Conservation (phyloP, 2,888 invertebrate species). For the Ptycholaimellus sp. region DNA sequence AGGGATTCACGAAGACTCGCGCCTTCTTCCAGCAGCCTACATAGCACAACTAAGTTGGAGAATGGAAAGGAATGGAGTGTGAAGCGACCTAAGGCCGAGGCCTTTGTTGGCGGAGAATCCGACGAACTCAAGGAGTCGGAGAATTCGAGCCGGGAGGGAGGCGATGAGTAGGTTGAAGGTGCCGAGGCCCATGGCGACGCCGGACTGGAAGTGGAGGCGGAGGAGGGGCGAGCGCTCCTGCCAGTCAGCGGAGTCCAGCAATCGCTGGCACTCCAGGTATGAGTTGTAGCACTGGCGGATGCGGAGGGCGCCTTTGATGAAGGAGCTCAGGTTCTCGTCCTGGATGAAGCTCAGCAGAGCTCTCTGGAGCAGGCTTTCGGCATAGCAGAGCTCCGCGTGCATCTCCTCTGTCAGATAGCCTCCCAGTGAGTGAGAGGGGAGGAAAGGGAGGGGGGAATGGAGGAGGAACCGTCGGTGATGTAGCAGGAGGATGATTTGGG, state of each 20-base stretch:
- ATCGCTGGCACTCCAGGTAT: constrained; percentile 66
- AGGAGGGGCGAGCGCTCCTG: constrained; percentile 23
- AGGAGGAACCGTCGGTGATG: constrained; percentile 1
- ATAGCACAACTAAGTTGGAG: too few relatives aligned
- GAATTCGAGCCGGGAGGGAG: constrained; percentile 54
- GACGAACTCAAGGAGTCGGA: constrained; percentile 68
- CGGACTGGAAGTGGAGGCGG: constrained; percentile 31
- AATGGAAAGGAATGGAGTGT: too few relatives aligned
- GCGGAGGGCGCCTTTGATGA: constrained; percentile 73
- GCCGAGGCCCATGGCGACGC: constrained; percentile 68
- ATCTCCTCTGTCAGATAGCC: constrained; percentile 19
- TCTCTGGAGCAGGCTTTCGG: constrained; percentile 62
- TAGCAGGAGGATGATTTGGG: constrained; percentile 1
- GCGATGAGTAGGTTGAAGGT: constrained; percentile 84
- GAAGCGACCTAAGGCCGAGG: too few relatives aligned
- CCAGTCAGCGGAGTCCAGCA: constrained; percentile 53
- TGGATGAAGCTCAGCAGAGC: constrained; percentile 74
- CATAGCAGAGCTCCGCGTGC: constrained; percentile 81
- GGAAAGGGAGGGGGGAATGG: background rate
- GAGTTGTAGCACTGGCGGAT: constrained; percentile 66
- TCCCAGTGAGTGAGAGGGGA: background rate
- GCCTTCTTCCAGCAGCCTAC: too few relatives aligned
- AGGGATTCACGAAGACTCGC: constrained; percentile 36
- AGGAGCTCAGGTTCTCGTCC: constrained; percentile 70
- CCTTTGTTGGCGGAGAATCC: constrained; percentile 55